These are phyloP conservation scores for Lutra lutra DNA, from an alignment of 2,797 vertebrate species.

Conservation along the genomic window DNA sequence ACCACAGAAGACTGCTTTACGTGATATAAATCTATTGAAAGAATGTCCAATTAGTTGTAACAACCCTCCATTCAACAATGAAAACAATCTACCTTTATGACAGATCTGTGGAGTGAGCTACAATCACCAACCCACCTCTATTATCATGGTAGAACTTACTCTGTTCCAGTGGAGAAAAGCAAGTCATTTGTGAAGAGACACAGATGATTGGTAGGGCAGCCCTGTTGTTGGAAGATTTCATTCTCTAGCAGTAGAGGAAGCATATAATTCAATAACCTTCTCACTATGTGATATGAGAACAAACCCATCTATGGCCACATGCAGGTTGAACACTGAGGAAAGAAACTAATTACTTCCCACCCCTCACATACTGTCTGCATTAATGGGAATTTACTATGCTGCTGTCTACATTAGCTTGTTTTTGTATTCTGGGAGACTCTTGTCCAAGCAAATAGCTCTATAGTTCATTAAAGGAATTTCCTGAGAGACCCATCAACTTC, in stretches of 20 bases:
- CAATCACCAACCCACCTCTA: not conserved
- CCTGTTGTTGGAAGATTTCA: not conserved
- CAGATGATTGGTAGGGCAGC: not conserved
- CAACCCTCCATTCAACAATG: not conserved
- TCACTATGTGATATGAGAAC: not conserved
- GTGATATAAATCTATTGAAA: not conserved
- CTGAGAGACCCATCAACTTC: not conserved
- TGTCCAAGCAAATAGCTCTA: not conserved
- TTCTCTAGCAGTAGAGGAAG: not conserved
- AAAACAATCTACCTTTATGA: not conserved
- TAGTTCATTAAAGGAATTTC: not conserved
- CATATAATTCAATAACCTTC: not conserved
- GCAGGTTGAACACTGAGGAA: not conserved
- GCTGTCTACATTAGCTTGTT: not conserved
- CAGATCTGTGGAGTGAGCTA: not conserved
- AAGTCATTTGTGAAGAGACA: not conserved
- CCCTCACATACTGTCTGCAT: rapidly evolving
- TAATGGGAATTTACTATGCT: not conserved
- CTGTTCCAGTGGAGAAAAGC: not conserved
- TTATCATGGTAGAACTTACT: no score
- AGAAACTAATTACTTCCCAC: not conserved
- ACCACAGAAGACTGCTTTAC: not conserved
- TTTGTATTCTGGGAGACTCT: not conserved
- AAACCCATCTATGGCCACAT: not conserved
- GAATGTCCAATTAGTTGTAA: not conserved